Evolutionary conservation across 2,888 invertebrate genomes (phyloP), one percentile per base, ranked within the genome.

Genomic region (Clunio marinus): DNA sequence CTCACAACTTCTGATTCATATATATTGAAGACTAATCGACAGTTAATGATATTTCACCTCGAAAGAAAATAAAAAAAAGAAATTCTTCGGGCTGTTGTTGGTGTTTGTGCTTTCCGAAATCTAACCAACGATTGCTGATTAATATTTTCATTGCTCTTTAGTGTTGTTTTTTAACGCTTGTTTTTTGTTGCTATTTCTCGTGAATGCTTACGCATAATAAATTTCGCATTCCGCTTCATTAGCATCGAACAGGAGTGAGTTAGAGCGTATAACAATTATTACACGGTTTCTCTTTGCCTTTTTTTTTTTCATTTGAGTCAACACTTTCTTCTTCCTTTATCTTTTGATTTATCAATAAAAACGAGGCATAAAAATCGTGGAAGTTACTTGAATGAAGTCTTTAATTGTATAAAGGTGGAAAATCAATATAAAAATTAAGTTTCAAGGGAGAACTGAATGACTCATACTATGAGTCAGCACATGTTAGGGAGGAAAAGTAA

Each of bases 21-120:
- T 41, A 13, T 51, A 51, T 51, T 22, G 51, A 22, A 3, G 20
- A 51, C 22, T 51, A 51, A 51, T 51, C 2, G 51, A 22, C 22
- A n/a, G 51, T 51, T 51, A 51, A 41, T 41, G 2, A 51, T 51
- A n/a, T 20, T 51, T 51, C 51, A n/a, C 5, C n/a, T 5, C 35
- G 35, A 32, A 32, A n/a, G n/a, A n/a, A n/a, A n/a, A 32, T 13
- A 32, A 32, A 13, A 32, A 32, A 32, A n/a, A n/a, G n/a, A n/a
- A n/a, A n/a, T n/a, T n/a, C n/a, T n/a, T n/a, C n/a, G n/a, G n/a
- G n/a, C n/a, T 32, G 35, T 32, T 32, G 5, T 8, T 32, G 35
- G 35, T 32, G 13, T n/a, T n/a, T n/a, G n/a, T 32, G 35, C 35
- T 32, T 32, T 13, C 35, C 5, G 5, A 32, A 32, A 32, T 32